Evolutionary conservation across 2,888 invertebrate genomes (phyloP), one percentile per base, ranked within the genome.

Genomic region (Synanthedon formicaeformis): DNA sequence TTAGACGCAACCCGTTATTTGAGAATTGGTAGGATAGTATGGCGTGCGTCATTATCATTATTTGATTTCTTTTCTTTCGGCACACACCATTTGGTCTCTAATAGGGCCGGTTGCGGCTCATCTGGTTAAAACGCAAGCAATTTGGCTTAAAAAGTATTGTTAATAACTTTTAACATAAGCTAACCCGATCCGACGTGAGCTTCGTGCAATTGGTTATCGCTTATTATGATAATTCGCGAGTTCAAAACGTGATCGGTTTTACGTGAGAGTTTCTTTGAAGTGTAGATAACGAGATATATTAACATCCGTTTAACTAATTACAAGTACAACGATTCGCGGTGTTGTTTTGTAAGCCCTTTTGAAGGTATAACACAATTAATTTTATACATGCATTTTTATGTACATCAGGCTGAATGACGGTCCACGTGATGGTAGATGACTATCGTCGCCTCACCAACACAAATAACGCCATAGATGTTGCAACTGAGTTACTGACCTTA

Each of bases 41-140:
- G 73, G 84, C 84, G 82, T 83, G 86, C 74, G 70, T 81, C 78
- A 78, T 84, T 83, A 83, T 75, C 73, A 74, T 85, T 82, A 87
- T 86, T 82, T 77, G 77, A 82, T 82, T 85, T 79, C 73, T 76
- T 81, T 78, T 74, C 75, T 77, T 60, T 63, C 60, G 66, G 68
- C 60, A 63, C 65, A 69, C 79, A 72, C 81, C 83, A 81, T 82
- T 83, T 82, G 81, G 81, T 69, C 69, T 61, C 78, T 82, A 85
- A 85, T 80, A 73, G 66, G 72, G 64, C 62, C 64, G 62, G 63
- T 67, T 64, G 68, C 64, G 72, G 73, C 67, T 71, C 78, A 79
- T 79, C 75, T 1, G 68, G 69, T 73, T 70, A 72, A 77, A 78
- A 73, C 64, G 66, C 67, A 60, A 66, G 64, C 65, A 78, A 81